These are phyloP conservation scores for Macquaria australasica DNA, from an alignment of 2,113 vertebrate species.

Conservation along the genomic window DNA sequence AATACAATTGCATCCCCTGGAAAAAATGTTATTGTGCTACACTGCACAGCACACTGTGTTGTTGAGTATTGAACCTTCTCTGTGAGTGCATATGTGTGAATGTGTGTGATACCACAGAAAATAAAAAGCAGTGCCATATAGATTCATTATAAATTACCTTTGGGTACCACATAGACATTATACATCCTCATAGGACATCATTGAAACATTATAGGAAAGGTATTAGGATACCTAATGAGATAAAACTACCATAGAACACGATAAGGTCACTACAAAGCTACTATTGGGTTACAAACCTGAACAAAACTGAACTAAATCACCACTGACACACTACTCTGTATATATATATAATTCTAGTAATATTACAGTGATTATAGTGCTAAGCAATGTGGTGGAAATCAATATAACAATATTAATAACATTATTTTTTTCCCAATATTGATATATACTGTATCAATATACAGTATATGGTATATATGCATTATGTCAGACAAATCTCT, in stretches of 20 bases:
- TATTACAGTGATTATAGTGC: background rate
- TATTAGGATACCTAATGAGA: background rate
- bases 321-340: background rate
- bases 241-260: background rate
- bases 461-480: no score
- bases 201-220: background rate
- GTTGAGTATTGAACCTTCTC: conserved; percentile 4
- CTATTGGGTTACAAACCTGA: background rate
- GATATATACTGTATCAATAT: no score
- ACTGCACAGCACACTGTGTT: background rate
- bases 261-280: background rate
- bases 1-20: conserved; percentile 50
- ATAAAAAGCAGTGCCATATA: background rate
- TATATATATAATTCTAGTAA: background rate
- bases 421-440: background rate
- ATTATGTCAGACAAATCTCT: background rate
- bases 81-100: conserved; percentile 9
- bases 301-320: background rate
- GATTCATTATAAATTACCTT: background rate
- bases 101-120: background rate
- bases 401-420: background rate
- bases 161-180: background rate
- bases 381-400: background rate
- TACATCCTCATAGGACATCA: background rate
- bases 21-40: conserved; percentile 14